Percentiles rank a stretch among this genome's conserved stretches.
phyloP scores from a whole-genome alignment of 2,888 invertebrate genomes.

The Nomada fucata region DNA sequence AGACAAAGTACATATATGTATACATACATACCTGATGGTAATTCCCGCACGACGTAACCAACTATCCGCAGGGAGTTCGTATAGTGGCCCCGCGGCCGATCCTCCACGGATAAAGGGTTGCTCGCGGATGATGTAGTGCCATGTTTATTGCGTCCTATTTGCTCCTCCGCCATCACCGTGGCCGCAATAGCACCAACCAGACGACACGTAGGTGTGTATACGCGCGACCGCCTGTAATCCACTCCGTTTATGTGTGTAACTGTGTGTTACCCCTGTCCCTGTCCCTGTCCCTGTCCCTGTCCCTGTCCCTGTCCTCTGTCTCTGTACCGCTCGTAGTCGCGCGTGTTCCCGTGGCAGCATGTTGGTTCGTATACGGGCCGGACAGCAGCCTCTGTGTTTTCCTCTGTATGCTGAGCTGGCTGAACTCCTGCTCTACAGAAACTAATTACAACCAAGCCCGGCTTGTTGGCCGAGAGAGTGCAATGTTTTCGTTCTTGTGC shows the following conservation, averaged over 20 bases:
- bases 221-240: neutral
- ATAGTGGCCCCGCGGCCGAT: constrained; percentile 59
- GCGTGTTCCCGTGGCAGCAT: constrained; percentile 3
- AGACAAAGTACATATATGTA: neutral
- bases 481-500: constrained; percentile 76
- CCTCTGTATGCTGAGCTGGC: constrained; percentile 68
- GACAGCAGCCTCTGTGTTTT: constrained; percentile 43
- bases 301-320: neutral
- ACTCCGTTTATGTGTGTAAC: neutral
- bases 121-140: constrained; percentile 77
- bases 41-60: constrained; percentile 52
- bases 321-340: neutral
- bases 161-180: constrained; percentile 42
- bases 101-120: constrained; percentile 77
- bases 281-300: constrained; percentile 7
- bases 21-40: constrained; percentile 36
- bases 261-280: neutral
- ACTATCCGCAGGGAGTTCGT: constrained; percentile 65
- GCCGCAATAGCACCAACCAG: constrained; percentile 70
- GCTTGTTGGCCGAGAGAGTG: constrained; percentile 74
- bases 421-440: constrained; percentile 74
- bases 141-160: constrained; percentile 69
- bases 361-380: constrained; percentile 23
- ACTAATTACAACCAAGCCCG: constrained; percentile 78
- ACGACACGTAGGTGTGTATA: constrained; percentile 30